Percentiles rank a stretch among this genome's conserved stretches.
phyloP scores from a whole-genome alignment of 2,797 vertebrate genomes.

The Semaprochilodus insignis region DNA sequence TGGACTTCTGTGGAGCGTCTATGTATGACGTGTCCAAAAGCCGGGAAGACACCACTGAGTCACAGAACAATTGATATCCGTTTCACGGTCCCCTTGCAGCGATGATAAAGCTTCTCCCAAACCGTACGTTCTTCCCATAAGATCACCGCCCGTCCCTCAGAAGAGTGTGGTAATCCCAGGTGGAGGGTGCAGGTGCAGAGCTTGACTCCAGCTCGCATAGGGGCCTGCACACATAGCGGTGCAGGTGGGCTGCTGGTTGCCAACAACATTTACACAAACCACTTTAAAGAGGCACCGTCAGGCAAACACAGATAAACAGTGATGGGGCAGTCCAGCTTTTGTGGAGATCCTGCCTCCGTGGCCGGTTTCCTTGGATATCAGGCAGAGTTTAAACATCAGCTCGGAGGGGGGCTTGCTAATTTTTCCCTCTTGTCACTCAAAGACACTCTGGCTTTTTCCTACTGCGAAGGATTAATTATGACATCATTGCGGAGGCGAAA shows the following conservation, averaged over 20 bases:
- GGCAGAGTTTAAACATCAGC: slow-evolving; percentile 38
- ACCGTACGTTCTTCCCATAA: slow-evolving; percentile 26
- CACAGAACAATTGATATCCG: not conserved
- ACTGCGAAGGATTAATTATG: slow-evolving; percentile 71
- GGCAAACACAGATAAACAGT: slow-evolving; percentile 34
- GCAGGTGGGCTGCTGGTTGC: slow-evolving; percentile 43
- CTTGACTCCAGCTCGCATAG: not conserved
- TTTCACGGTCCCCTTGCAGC: not conserved
- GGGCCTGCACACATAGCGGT: slow-evolving; percentile 21
- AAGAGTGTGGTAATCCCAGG: not conserved
- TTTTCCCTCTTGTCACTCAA: slow-evolving; percentile 53
- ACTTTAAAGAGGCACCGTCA: not conserved
- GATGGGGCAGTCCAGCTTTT: slow-evolving; percentile 13
- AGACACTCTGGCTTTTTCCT: slow-evolving; percentile 62
- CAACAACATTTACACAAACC: slow-evolving; percentile 48
- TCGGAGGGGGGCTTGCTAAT: slow-evolving; percentile 31
- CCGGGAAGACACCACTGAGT: not conserved
- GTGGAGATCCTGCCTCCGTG: slow-evolving; percentile 17
- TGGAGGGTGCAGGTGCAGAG: slow-evolving; percentile 17
- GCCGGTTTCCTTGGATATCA: slow-evolving; percentile 48
- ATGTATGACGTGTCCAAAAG: too few relatives aligned
- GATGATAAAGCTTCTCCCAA: slow-evolving; percentile 29
- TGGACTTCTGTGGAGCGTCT: too few relatives aligned
- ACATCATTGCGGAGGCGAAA: slow-evolving; percentile 71
- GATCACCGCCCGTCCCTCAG: not conserved